These are phyloP conservation scores for Nomada fabriciana DNA, from an alignment of 2,888 invertebrate species.

Conservation along the genomic window DNA sequence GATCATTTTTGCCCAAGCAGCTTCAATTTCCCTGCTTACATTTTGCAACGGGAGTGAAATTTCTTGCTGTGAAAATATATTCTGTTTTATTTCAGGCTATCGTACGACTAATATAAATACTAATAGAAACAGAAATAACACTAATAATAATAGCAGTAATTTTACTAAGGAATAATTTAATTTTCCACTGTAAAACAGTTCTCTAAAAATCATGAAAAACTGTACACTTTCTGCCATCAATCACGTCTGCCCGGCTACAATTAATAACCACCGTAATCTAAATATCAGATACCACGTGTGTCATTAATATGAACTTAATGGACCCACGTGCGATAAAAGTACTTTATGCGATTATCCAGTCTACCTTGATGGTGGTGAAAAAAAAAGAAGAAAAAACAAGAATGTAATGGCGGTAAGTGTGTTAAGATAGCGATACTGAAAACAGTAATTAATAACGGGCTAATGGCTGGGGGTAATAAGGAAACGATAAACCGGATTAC, in stretches of 20 bases:
- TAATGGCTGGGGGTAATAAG: slow-evolving; percentile 18
- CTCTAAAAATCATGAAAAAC: background rate
- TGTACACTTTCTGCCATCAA: slow-evolving; percentile 4
- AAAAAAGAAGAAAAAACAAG: background rate
- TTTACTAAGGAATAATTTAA: no score
- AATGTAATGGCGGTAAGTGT: background rate
- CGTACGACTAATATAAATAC: no score
- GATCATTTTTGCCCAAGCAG: slow-evolving; percentile 1
- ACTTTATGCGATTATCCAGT: slow-evolving; percentile 10
- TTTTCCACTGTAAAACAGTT: background rate
- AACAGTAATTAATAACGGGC: slow-evolving; percentile 19
- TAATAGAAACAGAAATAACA: no score
- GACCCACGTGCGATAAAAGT: slow-evolving; percentile 9
- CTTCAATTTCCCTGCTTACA: background rate
- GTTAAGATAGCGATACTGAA: background rate
- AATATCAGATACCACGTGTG: slow-evolving; percentile 7
- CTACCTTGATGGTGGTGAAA: slow-evolving; percentile 12
- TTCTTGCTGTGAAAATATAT: no score
- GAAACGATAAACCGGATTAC: background rate
- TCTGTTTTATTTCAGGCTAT: no score
- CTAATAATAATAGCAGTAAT: no score
- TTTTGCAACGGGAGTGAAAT: background rate
- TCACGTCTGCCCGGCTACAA: background rate
- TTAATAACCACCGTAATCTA: slow-evolving; percentile 1
- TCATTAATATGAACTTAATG: slow-evolving; percentile 21